These are phyloP conservation scores for Ormyrus labotus DNA, from an alignment of 2,888 invertebrate species.

Conservation along the genomic window DNA sequence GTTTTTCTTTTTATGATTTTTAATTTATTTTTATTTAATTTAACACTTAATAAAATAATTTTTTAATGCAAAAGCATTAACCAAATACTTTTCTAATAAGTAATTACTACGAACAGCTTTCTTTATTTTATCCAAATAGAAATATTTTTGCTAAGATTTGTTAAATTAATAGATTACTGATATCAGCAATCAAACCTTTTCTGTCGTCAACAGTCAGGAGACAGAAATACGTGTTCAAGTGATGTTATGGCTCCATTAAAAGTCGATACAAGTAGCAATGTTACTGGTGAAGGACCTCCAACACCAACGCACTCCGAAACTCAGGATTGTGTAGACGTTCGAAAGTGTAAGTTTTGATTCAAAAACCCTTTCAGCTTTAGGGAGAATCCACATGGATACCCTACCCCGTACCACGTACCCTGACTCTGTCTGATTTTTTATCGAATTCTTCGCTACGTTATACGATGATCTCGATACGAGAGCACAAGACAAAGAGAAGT, in stretches of 20 bases:
- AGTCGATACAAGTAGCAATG: conserved; percentile 77
- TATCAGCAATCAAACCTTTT: not conserved
- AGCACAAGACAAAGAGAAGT: too few relatives aligned
- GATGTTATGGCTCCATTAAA: conserved; percentile 76
- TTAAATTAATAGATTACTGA: not conserved
- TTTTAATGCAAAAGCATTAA: not conserved
- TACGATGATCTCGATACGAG: too few relatives aligned
- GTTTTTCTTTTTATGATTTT: too few relatives aligned
- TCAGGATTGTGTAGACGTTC: conserved; percentile 80
- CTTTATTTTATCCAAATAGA: not conserved
- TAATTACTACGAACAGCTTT: too few relatives aligned
- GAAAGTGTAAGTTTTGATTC: conserved; percentile 78
- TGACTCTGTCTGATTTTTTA: too few relatives aligned
- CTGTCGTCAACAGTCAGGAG: conserved; percentile 66
- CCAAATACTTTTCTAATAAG: too few relatives aligned
- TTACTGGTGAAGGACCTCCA: conserved; percentile 81
- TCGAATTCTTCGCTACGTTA: too few relatives aligned
- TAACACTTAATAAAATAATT: not conserved
- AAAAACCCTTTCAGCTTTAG: too few relatives aligned
- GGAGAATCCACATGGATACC: too few relatives aligned
- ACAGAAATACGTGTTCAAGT: conserved; percentile 68
- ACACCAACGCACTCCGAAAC: conserved; percentile 88
- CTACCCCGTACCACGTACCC: too few relatives aligned
- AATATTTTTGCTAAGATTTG: not conserved
- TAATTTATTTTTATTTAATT: too few relatives aligned